phyloP scores from a whole-genome alignment of 92 coral and sea anemone genomes.

The Epizoanthus illoricatus region DNA sequence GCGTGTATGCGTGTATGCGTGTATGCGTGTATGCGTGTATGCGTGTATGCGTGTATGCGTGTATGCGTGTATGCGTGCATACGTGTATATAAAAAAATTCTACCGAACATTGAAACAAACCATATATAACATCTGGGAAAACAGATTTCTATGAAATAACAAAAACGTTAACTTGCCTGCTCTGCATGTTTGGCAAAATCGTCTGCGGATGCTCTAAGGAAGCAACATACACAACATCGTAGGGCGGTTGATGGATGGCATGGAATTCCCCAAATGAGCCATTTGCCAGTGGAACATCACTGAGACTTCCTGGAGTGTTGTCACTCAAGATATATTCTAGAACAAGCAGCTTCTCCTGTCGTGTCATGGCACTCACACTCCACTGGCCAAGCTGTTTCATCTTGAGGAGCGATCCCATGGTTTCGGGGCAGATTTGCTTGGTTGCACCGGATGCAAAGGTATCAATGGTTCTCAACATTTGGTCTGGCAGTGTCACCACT shows the following conservation, averaged over 20 bases:
- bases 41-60: too few species aligned
- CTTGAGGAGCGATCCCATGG: slow-evolving; percentile 59
- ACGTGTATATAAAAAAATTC: too few species aligned
- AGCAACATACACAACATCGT: slow-evolving; percentile 61
- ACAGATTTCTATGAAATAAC: too few species aligned
- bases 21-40: too few species aligned
- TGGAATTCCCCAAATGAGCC: slow-evolving; percentile 60
- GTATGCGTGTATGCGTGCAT: too few species aligned
- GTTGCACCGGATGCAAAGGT: neutral
- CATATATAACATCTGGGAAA: neutral
- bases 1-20: too few species aligned
- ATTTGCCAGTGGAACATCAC: slow-evolving; percentile 70
- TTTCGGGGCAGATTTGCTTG: slow-evolving; percentile 52
- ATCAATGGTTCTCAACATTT: slow-evolving; percentile 56
- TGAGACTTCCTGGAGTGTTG: slow-evolving; percentile 48
- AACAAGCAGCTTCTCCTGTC: slow-evolving; percentile 50
- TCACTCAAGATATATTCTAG: slow-evolving; percentile 60
- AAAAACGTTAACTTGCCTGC: neutral
- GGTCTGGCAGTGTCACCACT: slow-evolving; percentile 64
- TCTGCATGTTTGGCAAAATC: slow-evolving; percentile 57
- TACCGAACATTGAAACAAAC: neutral
- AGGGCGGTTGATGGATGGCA: slow-evolving; percentile 18
- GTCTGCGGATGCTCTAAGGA: slow-evolving; percentile 49
- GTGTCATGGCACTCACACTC: slow-evolving; percentile 30
- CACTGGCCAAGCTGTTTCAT: slow-evolving; percentile 47